These are phyloP conservation scores for Rhabdomys dilectus DNA, from an alignment of 2,113 vertebrate genomes.

Conservation along the genomic window DNA sequence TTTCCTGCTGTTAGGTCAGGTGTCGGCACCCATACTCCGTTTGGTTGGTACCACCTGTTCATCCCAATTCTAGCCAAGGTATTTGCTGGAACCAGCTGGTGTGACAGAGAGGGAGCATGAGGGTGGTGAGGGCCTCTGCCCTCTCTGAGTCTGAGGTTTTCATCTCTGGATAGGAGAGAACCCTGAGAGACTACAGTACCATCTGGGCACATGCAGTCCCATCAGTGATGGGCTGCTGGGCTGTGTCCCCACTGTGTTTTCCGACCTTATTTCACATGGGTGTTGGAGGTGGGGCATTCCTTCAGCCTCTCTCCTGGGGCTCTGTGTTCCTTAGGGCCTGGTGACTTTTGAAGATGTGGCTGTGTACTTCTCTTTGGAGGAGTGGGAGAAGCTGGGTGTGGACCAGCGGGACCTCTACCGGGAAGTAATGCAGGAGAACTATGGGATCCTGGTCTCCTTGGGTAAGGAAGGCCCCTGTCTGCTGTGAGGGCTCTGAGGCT, in stretches of 20 bases:
- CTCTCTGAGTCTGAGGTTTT: not conserved
- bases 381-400: conserved; percentile 71
- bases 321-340: conserved; percentile 70
- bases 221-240: not conserved
- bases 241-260: not conserved
- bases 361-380: conserved; percentile 79
- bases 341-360: conserved; percentile 82
- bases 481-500: not conserved
- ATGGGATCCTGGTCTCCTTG: conserved; percentile 78
- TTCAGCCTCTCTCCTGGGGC: not conserved
- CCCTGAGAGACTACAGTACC: not conserved
- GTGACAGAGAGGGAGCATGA: fast-evolving
- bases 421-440: conserved; percentile 82
- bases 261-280: fast-evolving
- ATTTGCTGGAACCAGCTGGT: not conserved
- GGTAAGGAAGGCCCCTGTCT: conserved; percentile 61
- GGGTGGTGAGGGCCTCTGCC: not conserved
- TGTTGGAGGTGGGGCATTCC: not conserved
- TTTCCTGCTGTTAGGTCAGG: not conserved
- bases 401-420: conserved; percentile 74
- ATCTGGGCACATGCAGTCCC: not conserved
- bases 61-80: fast-evolving
- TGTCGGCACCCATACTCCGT: not conserved
- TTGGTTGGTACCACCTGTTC: not conserved
- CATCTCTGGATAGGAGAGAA: not conserved